phyloP scores from a whole-genome alignment of 2,888 invertebrate species.

The Meiosimyza decipiens region DNA sequence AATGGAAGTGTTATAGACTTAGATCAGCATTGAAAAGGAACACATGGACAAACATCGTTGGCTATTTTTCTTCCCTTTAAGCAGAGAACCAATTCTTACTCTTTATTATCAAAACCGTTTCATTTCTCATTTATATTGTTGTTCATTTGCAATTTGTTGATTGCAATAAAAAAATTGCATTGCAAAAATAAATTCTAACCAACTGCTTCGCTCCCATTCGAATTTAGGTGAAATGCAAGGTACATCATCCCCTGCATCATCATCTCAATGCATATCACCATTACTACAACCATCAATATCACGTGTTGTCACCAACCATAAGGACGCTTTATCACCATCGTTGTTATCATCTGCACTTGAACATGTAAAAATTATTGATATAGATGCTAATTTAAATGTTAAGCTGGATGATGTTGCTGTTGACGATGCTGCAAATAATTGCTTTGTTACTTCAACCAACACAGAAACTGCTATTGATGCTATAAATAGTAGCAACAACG shows the following conservation, averaged over 20 bases:
- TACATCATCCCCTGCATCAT: slow-evolving; percentile 38
- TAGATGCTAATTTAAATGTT: slow-evolving; percentile 11
- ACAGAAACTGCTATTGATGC: neutral
- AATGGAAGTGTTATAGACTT: too few relatives aligned
- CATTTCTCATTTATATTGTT: too few relatives aligned
- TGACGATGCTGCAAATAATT: slow-evolving; percentile 29
- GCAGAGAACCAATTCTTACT: too few relatives aligned
- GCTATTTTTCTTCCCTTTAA: too few relatives aligned
- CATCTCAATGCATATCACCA: slow-evolving; percentile 36
- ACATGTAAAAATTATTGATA: slow-evolving; percentile 29
- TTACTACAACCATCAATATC: slow-evolving; percentile 4
- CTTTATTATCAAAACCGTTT: too few relatives aligned
- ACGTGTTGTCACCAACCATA: neutral
- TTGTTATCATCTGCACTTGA: slow-evolving; percentile 26
- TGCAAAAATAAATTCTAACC: slow-evolving; percentile 6
- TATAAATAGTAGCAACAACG: neutral
- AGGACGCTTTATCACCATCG: slow-evolving; percentile 6
- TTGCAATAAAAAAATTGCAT: too few relatives aligned
- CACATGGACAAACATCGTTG: too few relatives aligned
- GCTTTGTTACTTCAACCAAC: neutral
- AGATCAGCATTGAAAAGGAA: too few relatives aligned
- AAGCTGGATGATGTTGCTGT: slow-evolving; percentile 15
- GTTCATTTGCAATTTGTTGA: too few relatives aligned
- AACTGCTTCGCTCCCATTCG: slow-evolving; percentile 46
- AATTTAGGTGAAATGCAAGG: slow-evolving; percentile 59